A percentile compares a stretch with the other conserved stretches of the same genome.
phyloP scores from a whole-genome alignment of 2,888 invertebrate species.

The Aricia artaxerxes region DNA sequence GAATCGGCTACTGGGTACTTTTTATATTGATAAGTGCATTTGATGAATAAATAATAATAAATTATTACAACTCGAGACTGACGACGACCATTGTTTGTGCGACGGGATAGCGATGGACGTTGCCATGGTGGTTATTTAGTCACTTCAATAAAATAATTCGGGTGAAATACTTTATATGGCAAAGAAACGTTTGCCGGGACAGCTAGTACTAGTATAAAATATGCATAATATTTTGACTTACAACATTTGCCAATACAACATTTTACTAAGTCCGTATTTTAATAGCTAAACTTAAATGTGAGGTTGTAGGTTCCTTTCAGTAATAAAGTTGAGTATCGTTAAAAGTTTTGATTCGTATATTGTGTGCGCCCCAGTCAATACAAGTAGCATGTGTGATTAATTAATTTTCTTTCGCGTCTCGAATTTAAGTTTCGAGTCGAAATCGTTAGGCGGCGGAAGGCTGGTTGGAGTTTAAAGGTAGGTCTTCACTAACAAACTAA shows the following conservation, averaged over 20 bases:
- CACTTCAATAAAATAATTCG: too few species aligned
- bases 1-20: too few species aligned
- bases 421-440: slow-evolving; percentile 66
- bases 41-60: too few species aligned
- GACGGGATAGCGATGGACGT: too few species aligned
- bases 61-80: too few species aligned
- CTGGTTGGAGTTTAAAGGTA: slow-evolving; percentile 59
- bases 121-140: too few species aligned
- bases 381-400: slow-evolving; percentile 64
- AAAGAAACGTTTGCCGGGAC: too few species aligned
- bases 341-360: slow-evolving; percentile 20
- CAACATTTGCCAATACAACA: neutral
- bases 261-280: neutral
- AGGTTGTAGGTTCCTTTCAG: slow-evolving; percentile 15
- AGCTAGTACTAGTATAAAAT: too few species aligned
- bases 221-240: neutral
- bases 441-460: slow-evolving; percentile 75
- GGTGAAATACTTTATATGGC: too few species aligned
- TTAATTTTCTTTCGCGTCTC: slow-evolving; percentile 76
- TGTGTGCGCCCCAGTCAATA: slow-evolving; percentile 24
- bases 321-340: slow-evolving; percentile 21
- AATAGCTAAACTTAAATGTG: neutral
- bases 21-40: too few species aligned
- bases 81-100: too few species aligned
- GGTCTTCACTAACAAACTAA: neutral